A percentile compares a stretch with the other conserved stretches of the same genome.
Conservation (phyloP, 2,113 vertebrate genomes). For the Nothocercus julius region DNA sequence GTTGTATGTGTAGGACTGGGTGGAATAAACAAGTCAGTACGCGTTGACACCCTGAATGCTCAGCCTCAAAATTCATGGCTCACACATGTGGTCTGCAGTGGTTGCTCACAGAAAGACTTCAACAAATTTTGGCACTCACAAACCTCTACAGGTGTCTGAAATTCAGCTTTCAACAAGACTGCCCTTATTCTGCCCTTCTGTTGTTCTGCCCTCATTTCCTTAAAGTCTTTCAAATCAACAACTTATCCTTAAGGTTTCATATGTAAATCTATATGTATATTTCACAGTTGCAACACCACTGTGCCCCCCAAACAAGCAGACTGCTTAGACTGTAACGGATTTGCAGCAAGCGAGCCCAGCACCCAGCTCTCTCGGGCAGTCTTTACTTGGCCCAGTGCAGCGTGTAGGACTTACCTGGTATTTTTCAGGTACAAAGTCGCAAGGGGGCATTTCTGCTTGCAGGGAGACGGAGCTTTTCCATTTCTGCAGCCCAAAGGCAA, state of each 20-base stretch:
- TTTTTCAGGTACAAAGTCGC: constrained; percentile 84
- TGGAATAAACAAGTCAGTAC: neutral
- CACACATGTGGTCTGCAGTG: neutral
- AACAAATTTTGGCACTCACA: neutral
- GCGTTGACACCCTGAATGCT: neutral
- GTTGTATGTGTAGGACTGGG: constrained; percentile 74
- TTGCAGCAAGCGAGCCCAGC: neutral
- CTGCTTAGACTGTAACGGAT: neutral
- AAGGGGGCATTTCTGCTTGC: constrained; percentile 85
- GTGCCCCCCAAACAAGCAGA: neutral
- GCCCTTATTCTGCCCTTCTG: too few relatives aligned
- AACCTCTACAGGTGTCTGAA: neutral
- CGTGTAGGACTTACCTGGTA: constrained; percentile 81
- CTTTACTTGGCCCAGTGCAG: neutral
- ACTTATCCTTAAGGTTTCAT: neutral
- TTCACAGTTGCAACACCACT: neutral
- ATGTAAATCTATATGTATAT: neutral
- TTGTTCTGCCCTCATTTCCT: neutral
- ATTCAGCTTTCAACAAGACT: neutral
- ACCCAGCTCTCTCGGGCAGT: neutral
- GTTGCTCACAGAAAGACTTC: neutral
- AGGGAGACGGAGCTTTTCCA: constrained; percentile 47
- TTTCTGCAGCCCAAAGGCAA: constrained; percentile 72
- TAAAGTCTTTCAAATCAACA: neutral
- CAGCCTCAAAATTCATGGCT: neutral